Evolutionary conservation across 2,797 vertebrate species (phyloP).

Genomic region (Zonotrichia albicollis): DNA sequence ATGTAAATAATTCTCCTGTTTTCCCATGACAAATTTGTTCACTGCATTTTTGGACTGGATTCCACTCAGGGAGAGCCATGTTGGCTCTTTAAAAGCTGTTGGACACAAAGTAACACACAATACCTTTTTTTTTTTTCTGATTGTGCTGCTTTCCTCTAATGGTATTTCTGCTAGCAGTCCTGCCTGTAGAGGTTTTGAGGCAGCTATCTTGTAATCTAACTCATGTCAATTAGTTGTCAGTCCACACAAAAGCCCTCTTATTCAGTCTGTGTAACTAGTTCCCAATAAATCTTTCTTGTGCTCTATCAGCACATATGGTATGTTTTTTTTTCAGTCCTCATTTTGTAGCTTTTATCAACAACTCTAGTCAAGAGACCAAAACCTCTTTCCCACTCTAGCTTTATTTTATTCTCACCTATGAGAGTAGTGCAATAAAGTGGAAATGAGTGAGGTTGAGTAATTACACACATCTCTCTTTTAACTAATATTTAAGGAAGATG

Average conservation of each 20-base stretch:
- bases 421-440: background rate
- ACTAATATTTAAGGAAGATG: background rate
- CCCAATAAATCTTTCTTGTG: constrained; percentile 41
- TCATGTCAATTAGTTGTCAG: constrained; percentile 39
- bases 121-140: background rate
- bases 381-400: background rate
- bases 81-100: background rate
- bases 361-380: background rate
- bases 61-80: background rate
- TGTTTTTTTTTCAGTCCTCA: background rate
- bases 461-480: background rate
- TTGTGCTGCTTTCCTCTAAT: background rate
- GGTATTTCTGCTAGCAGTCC: background rate
- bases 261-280: constrained; percentile 14
- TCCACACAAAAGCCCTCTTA: constrained; percentile 49
- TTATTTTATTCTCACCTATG: background rate
- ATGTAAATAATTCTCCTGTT: constrained; percentile 25
- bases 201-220: constrained; percentile 51
- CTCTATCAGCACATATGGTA: constrained; percentile 29
- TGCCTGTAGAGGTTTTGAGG: background rate
- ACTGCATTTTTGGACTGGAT: background rate
- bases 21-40: constrained; percentile 14
- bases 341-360: constrained; percentile 30
- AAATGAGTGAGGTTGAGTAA: background rate
- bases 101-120: background rate